Conservation (phyloP, 2,113 vertebrate species). For the Mixornis gularis region DNA sequence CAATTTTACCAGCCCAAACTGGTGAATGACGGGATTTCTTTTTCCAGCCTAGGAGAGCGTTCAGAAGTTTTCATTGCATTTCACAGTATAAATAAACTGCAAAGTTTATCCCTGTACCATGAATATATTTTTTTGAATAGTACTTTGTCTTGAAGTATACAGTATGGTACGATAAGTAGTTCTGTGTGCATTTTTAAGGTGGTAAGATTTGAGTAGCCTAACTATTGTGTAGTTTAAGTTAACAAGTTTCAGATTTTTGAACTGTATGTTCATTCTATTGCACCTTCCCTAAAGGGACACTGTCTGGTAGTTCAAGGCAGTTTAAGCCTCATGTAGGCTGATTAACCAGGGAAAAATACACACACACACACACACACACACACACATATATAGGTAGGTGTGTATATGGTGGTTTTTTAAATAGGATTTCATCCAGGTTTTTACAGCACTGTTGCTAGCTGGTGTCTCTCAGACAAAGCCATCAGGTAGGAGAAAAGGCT, state of each 20-base stretch:
- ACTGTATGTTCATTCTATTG: conserved; percentile 62
- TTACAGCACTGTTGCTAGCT: conserved; percentile 1
- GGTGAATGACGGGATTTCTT: conserved; percentile 61
- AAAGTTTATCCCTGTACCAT: conserved; percentile 73
- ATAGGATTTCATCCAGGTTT: background rate
- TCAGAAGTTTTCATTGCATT: conserved; percentile 69
- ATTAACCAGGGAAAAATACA: conserved; percentile 27
- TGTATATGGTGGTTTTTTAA: background rate
- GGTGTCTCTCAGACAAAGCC: background rate
- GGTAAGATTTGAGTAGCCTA: conserved; percentile 64
- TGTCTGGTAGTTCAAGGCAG: conserved; percentile 58
- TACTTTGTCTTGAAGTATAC: conserved; percentile 62
- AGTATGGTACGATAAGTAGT: conserved; percentile 63
- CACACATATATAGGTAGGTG: background rate
- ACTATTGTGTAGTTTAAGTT: conserved; percentile 68
- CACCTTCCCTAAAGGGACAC: conserved; percentile 64
- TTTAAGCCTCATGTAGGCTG: conserved; percentile 46
- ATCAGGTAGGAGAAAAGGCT: conserved; percentile 17
- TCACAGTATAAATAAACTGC: conserved; percentile 74
- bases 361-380: background rate
- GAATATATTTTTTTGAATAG: conserved; percentile 68
- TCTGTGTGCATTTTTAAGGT: conserved; percentile 66
- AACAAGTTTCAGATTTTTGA: conserved; percentile 59
- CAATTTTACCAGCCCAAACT: conserved; percentile 59
- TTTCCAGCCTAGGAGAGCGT: conserved; percentile 65